phyloP scores from a whole-genome alignment of 1,140 invertebrate genomes.

The Steinernema khuongi region DNA sequence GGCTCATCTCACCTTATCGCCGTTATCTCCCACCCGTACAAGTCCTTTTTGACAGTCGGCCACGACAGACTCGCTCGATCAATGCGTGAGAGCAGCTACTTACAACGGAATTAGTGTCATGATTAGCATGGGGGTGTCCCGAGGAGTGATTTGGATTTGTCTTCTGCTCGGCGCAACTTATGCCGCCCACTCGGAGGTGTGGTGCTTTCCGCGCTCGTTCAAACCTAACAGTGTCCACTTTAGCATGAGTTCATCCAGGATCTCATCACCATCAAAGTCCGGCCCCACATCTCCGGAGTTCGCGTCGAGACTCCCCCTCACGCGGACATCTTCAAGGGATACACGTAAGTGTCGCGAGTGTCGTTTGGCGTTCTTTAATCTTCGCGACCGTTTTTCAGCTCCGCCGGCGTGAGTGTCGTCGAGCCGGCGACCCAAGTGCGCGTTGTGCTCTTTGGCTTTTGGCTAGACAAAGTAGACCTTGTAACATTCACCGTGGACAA shows the following conservation, averaged over 20 bases:
- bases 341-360: constrained; percentile 20
- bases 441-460: constrained; percentile 53
- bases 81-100: constrained; percentile 12
- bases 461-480: constrained; percentile 45
- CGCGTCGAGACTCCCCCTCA: constrained; percentile 44
- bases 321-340: constrained; percentile 32
- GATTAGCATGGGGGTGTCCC: neutral
- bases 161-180: neutral
- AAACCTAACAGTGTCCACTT: neutral
- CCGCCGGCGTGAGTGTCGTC: constrained; percentile 50
- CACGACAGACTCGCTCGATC: neutral
- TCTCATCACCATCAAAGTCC: constrained; percentile 47
- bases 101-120: constrained; percentile 8
- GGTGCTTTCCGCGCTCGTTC: neutral
- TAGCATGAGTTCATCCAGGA: constrained; percentile 24
- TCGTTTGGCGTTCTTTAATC: neutral
- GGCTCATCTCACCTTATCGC: neutral
- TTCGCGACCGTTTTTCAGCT: constrained; percentile 35
- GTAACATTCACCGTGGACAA: constrained; percentile 50
- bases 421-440: constrained; percentile 42
- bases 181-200: neutral
- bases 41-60: neutral
- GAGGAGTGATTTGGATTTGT: neutral
- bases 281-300: constrained; percentile 50
- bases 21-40: constrained; percentile 1